Evolutionary conservation across 2,888 invertebrate genomes (phyloP).

Genomic region (Rhorus exstirpatorius): DNA sequence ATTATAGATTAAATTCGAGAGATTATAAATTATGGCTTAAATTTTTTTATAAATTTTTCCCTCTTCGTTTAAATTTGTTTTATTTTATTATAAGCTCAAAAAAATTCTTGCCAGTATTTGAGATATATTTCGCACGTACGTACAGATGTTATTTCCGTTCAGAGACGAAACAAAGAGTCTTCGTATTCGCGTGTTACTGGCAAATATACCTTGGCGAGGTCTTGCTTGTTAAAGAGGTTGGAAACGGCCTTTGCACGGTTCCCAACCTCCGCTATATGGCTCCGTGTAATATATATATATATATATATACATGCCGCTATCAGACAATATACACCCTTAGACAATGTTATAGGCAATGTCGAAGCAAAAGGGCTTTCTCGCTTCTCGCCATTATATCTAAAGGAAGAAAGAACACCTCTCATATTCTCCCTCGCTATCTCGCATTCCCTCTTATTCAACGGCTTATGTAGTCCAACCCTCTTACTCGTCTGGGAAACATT

Average conservation of each 20-base stretch:
- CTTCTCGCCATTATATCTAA: conserved; percentile 39
- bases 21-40: neutral
- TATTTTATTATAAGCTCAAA: neutral
- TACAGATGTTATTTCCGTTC: neutral
- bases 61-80: neutral
- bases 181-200: conserved; percentile 1
- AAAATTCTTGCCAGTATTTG: neutral
- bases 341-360: conserved; percentile 28
- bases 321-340: conserved; percentile 24
- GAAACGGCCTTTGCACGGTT: conserved; percentile 39
- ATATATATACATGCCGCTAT: conserved; percentile 12
- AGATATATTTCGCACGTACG: neutral
- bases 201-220: conserved; percentile 30
- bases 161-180: conserved; percentile 19
- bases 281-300: no score
- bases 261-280: conserved; percentile 9
- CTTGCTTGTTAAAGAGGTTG: conserved; percentile 37
- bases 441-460: conserved; percentile 5
- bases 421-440: neutral
- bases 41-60: neutral
- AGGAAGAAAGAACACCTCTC: conserved; percentile 20
- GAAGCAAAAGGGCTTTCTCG: conserved; percentile 15
- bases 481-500: conserved; percentile 61
- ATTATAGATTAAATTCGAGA: no score
- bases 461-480: conserved; percentile 14